Evolutionary conservation across 2,888 invertebrate species (phyloP), one percentile per base, ranked within the genome.

Genomic region (Cryptus viduatorius): DNA sequence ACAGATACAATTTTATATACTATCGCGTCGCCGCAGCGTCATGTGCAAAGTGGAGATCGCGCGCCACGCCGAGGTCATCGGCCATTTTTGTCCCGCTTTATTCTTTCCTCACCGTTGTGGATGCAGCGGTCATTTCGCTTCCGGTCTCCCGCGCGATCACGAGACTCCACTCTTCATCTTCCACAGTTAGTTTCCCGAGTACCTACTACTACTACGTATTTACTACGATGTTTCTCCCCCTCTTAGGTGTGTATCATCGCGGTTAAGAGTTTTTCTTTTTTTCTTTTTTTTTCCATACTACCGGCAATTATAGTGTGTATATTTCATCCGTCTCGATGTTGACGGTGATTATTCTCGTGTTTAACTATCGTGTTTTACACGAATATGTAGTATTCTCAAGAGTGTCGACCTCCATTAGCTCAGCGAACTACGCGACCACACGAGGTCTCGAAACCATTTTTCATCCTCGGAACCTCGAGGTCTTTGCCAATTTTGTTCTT

Each of bases 101-200:
- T 68, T 69, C 48, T 69, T 73, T 48, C 56, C 68, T 79, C 53
- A 29, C 46, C 61, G 44, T 61, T 67, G 75, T 46, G 69, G 75
- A 79, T 68, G 82, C 68, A 50, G 50, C 83, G 83, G 75, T 83
- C 75, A 83, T 79, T 83, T 75, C 75, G 75, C 83, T 83, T 83
- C 83, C 83, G 83, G 83, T 83, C 59, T 73, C 50, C 64, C 73
- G 64, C 16, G 59, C 72, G 68, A 59, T 68, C 68, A 19, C 82
- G 61, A 48, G 71, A 68, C 72, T 48, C 56, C 46, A 50, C 68
- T 73, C 79, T 50, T 69, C 61, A 68, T 61, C 73, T 46, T 59
- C 59, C 73, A 61, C 48, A 46, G 14, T 65, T 29, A 12, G 19
- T 19, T 50, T 61, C 7, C 29, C 29, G 12, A 29, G 14, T 29